These are phyloP conservation scores for Acromyrmex charruanus DNA, from an alignment of 1,140 invertebrate genomes.

Conservation along the genomic window DNA sequence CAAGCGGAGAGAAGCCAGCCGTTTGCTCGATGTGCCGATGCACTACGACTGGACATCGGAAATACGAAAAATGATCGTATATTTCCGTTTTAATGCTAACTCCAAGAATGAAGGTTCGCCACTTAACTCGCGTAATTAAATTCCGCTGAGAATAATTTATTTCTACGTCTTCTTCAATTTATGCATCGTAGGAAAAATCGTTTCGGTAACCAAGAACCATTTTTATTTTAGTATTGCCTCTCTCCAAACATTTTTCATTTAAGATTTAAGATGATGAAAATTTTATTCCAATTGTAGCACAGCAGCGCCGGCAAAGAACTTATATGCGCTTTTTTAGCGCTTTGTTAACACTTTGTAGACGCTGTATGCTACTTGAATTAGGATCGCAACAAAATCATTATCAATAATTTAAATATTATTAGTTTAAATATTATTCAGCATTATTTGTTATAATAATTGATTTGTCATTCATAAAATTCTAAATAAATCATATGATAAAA, in stretches of 20 bases:
- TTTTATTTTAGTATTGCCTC: neutral
- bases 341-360: no score
- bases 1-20: constrained; percentile 23
- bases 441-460: neutral
- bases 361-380: no score
- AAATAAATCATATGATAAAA: no score
- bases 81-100: constrained; percentile 22
- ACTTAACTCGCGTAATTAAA: constrained; percentile 24
- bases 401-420: no score
- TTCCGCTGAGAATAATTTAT: neutral
- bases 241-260: neutral
- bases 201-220: neutral
- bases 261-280: neutral
- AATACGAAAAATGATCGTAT: constrained; percentile 25
- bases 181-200: neutral
- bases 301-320: no score
- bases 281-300: neutral
- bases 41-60: constrained; percentile 32
- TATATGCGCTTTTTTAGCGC: no score
- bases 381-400: no score
- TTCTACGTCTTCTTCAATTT: neutral
- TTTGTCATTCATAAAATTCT: neutral
- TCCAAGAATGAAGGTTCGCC: neutral
- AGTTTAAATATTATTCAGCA: neutral
- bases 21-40: constrained; percentile 10